These are phyloP conservation scores for Lepus oiostolus DNA, from an alignment of 2,797 vertebrate genomes.

Conservation along the genomic window DNA sequence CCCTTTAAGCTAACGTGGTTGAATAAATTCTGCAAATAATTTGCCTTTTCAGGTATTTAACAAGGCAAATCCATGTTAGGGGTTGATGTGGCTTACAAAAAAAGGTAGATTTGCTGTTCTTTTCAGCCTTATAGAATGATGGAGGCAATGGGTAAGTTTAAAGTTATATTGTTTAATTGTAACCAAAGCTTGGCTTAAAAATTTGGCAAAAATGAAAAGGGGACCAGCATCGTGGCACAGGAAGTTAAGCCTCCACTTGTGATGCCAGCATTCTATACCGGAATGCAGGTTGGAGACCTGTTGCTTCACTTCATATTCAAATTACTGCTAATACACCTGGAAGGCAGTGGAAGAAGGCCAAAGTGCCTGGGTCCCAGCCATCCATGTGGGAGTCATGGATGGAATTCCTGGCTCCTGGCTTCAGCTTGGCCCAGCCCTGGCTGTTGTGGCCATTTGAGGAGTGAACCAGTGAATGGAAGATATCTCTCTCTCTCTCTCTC, in stretches of 20 bases:
- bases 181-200: not conserved
- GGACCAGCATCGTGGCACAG: not conserved
- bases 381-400: too few species aligned
- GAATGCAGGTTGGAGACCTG: too few species aligned
- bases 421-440: too few species aligned
- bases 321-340: too few species aligned
- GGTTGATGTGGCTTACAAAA: not conserved
- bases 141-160: not conserved
- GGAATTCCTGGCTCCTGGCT: too few species aligned
- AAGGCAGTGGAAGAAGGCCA: too few species aligned
- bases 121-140: not conserved
- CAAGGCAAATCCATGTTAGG: not conserved
- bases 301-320: too few species aligned
- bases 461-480: too few species aligned
- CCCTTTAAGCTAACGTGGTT: not conserved
- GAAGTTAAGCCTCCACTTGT: too few species aligned
- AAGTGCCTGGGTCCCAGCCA: too few species aligned
- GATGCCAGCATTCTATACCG: too few species aligned
- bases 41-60: not conserved
- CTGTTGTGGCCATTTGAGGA: too few species aligned
- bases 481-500: not conserved
- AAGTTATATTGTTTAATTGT: not conserved
- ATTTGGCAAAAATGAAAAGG: slow-evolving; percentile 24
- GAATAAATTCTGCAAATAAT: slow-evolving; percentile 27
- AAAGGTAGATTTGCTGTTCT: not conserved